These are phyloP conservation scores for Myodes glareolus DNA, from an alignment of 2,113 vertebrate species.

Conservation along the genomic window DNA sequence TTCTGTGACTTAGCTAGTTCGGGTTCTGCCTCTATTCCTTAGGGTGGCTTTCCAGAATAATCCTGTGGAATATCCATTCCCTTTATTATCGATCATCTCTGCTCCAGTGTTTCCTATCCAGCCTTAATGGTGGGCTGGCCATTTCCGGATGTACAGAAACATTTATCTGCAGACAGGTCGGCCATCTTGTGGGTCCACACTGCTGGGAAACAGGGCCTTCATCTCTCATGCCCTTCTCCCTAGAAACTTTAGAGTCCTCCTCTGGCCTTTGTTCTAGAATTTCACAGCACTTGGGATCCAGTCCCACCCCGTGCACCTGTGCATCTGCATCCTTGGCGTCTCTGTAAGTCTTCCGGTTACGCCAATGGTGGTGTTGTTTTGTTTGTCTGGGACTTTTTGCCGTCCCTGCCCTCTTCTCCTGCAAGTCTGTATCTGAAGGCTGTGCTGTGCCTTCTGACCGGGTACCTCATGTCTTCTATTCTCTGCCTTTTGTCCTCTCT, in stretches of 20 bases:
- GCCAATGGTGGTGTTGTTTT: background rate
- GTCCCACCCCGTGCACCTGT: no score
- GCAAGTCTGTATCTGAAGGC: background rate
- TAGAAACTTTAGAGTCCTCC: background rate
- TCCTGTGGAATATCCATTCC: background rate
- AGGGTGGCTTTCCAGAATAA: background rate
- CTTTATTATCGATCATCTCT: background rate
- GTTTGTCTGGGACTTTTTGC: no score
- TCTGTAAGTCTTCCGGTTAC: background rate
- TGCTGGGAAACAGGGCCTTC: background rate
- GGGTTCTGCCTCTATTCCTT: background rate
- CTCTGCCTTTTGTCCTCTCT: background rate
- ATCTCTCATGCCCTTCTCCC: background rate
- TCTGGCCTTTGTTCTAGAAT: background rate
- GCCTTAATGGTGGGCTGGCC: background rate
- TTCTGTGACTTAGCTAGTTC: background rate
- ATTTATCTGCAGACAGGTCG: background rate
- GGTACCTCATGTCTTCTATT: background rate
- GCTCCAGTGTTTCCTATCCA: background rate
- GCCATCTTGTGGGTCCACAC: background rate
- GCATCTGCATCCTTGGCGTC: background rate
- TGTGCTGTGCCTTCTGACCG: accelerated
- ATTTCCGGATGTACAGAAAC: background rate
- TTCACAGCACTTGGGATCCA: background rate
- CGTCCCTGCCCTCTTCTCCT: background rate